Conservation (phyloP, 2,888 invertebrate species). For the Amphipoea lucens region DNA sequence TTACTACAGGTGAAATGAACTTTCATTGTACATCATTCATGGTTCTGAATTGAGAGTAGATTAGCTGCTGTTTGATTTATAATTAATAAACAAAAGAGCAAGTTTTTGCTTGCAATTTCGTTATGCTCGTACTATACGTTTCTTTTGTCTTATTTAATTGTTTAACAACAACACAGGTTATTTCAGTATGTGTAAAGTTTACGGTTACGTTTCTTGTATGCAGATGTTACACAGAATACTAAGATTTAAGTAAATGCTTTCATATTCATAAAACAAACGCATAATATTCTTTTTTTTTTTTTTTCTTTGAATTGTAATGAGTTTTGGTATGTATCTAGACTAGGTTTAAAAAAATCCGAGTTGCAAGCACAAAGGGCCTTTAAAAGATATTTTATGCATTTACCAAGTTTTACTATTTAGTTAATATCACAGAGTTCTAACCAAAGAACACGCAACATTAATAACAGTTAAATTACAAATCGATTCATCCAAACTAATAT, state of each 20-base stretch:
- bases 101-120: neutral
- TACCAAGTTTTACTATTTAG: neutral
- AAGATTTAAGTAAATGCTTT: neutral
- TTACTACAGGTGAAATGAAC: neutral
- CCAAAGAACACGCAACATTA: neutral
- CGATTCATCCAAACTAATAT: too few species aligned
- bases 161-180: neutral
- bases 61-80: neutral
- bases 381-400: neutral
- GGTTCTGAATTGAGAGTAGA: neutral
- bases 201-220: slow-evolving; percentile 17
- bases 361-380: neutral
- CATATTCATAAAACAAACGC: neutral
- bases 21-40: slow-evolving; percentile 1
- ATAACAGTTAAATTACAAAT: neutral
- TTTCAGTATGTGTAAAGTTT: neutral
- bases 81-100: neutral
- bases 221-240: neutral
- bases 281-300: neutral
- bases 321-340: neutral
- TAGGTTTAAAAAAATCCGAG: neutral
- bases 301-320: neutral
- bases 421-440: neutral
- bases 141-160: neutral
- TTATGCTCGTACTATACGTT: neutral